These are phyloP conservation scores for Erinaceus europaeus DNA, from an alignment of 2,113 vertebrate species.

Conservation along the genomic window DNA sequence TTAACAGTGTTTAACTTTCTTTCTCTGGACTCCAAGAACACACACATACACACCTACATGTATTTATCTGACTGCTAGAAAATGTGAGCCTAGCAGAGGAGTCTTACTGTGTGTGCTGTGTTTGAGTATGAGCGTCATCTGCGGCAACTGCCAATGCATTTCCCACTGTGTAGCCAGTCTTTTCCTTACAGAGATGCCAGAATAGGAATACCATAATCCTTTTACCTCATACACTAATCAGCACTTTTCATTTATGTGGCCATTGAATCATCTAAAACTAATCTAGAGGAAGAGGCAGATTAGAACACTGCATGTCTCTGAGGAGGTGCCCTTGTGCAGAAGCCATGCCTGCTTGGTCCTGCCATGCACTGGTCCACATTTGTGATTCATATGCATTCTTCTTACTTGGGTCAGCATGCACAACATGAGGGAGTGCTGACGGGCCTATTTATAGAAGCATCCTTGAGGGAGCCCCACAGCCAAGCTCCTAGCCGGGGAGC, in stretches of 20 bases:
- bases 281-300: neutral
- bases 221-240: no score
- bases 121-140: neutral
- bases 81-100: rapidly evolving
- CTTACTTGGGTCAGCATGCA: constrained; percentile 68
- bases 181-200: no score
- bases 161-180: neutral
- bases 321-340: neutral
- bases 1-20: neutral
- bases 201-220: no score
- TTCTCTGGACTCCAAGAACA: no score
- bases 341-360: neutral
- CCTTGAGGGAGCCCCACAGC: constrained; percentile 62
- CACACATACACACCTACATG: no score
- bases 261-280: neutral
- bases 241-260: no score
- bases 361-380: neutral
- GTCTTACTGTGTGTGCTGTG: neutral
- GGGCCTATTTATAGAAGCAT: constrained; percentile 54
- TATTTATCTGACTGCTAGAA: neutral
- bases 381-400: constrained; percentile 25
- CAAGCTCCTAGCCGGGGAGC: constrained; percentile 46
- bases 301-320: neutral
- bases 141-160: neutral
- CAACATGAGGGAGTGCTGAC: constrained; percentile 27